These are phyloP conservation scores for Chorisops tibialis DNA, from an alignment of 2,888 invertebrate species.

Conservation along the genomic window DNA sequence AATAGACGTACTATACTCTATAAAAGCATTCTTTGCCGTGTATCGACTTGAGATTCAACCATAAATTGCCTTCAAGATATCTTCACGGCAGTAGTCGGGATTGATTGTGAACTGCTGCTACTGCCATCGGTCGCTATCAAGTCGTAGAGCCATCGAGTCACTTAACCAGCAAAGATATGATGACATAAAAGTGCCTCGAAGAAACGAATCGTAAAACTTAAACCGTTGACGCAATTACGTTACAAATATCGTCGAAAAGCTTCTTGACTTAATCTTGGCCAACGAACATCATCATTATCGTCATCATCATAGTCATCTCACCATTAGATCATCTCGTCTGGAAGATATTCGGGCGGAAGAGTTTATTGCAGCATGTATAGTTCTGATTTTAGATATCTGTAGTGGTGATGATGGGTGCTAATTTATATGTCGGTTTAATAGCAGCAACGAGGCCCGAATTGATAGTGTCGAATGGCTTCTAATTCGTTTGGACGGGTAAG, in stretches of 20 bases:
- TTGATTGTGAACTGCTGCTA: background rate
- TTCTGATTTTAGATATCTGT: constrained; percentile 12
- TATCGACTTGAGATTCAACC: too few relatives aligned
- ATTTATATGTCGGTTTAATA: constrained; percentile 22
- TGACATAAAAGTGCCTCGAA: background rate
- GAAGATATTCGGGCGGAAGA: constrained; percentile 12
- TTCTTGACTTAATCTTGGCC: constrained; percentile 14
- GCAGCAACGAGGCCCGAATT: constrained; percentile 3
- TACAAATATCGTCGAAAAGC: constrained; percentile 6
- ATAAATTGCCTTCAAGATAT: too few relatives aligned
- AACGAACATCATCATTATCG: constrained; percentile 16
- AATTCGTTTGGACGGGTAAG: background rate
- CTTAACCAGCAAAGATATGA: background rate
- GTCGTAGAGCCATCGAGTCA: background rate
- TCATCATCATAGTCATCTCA: constrained; percentile 13
- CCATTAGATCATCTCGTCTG: background rate
- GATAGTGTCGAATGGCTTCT: constrained; percentile 4
- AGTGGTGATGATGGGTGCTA: constrained; percentile 13
- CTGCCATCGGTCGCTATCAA: background rate
- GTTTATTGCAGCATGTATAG: constrained; percentile 18
- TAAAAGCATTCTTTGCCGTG: too few relatives aligned
- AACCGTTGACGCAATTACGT: constrained; percentile 18
- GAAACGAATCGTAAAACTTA: constrained; percentile 9
- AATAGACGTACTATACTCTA: too few relatives aligned
- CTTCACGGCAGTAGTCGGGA: background rate